Base-by-base conservation (phyloP, 2,113 vertebrate genomes). In the Tautogolabrus adspersus region DNA sequence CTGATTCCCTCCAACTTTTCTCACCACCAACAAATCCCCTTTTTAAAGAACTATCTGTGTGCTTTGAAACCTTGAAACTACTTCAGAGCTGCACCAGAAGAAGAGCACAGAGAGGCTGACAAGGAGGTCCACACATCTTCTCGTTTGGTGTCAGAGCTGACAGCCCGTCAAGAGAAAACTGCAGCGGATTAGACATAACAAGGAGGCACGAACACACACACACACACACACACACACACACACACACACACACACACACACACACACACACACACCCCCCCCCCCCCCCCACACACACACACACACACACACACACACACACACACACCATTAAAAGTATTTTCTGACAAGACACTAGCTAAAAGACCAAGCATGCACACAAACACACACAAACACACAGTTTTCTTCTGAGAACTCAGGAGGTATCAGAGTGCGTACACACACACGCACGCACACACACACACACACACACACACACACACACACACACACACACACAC, bases 61-160 rank as follows among this genome's bases (percentile, higher is more conserved):
- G 9, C 60, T 67, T 37, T 26, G 61, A 82, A 77, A 75, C 69
- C 76, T 18, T 79, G 47, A 68, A 80, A 82, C 66, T 60, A 72
- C 56, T 78, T 87, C 79, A 83, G 81, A 75, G 62, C 21, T 15
- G 22, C 30, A 34, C 5, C 16, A 42, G 56, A 44, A 49, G 80
- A 65, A 64, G 30, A 42, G 69, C 2, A 5, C 56, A 38, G 58
- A 55, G 77, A 75, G 67, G 56, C 71, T 77, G 84, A 87, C 79
- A 68, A 68, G 75, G 58, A 72, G 79, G 82, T 83, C 77, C 77
- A 76, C 81, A 72, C 77, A 67, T 85, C 80, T 75, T 16, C 79
- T 59, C 3, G 26, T 76, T 70, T 63, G 73, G 79, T 81, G 76
- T 87, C 79, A 72, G 30, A 64, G 71, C 82, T 83, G 88, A 81